These are phyloP conservation scores for Notechis scutatus DNA, from an alignment of 2,113 vertebrate genomes.

Conservation along the genomic window DNA sequence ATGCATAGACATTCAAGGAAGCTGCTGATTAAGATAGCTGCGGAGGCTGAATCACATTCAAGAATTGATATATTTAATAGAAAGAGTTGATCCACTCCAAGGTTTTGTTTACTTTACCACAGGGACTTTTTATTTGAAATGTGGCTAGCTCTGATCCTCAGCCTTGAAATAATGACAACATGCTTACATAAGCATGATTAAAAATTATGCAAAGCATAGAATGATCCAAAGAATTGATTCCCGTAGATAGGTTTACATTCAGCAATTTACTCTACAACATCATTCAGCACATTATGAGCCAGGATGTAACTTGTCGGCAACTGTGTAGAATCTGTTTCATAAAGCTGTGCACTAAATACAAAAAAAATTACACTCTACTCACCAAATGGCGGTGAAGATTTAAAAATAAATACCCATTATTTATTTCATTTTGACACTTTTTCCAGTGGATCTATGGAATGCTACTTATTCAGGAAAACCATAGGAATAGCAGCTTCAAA, in stretches of 20 bases:
- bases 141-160: neutral
- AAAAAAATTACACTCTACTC: neutral
- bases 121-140: neutral
- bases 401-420: neutral
- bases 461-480: neutral
- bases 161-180: neutral
- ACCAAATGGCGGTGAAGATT: neutral
- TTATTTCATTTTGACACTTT: neutral
- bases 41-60: neutral
- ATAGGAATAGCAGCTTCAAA: neutral
- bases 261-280: neutral
- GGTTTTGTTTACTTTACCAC: neutral
- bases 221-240: neutral
- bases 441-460: neutral
- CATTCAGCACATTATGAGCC: neutral
- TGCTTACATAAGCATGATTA: neutral
- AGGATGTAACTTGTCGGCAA: neutral
- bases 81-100: neutral
- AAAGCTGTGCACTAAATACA: neutral
- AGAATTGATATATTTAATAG: neutral
- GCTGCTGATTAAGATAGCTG: neutral
- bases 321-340: neutral
- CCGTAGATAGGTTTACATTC: neutral
- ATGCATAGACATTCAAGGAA: neutral
- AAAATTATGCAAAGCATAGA: neutral